These are phyloP conservation scores for Circus cinereus DNA, from an alignment of 2,797 vertebrate species.

Conservation along the genomic window DNA sequence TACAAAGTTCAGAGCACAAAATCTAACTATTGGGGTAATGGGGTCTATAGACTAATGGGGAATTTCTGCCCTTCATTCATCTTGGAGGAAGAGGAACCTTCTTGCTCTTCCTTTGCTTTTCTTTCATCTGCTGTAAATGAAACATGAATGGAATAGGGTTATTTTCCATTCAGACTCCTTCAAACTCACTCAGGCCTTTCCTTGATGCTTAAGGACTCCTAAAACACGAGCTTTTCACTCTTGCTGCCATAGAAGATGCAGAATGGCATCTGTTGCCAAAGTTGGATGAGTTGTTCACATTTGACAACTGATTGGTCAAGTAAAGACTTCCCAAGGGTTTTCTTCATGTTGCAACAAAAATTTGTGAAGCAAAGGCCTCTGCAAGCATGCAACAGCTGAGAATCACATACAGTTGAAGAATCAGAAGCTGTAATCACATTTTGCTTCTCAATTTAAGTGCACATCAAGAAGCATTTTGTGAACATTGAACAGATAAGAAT, in stretches of 20 bases:
- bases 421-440: background rate
- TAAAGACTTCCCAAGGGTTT: background rate
- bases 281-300: background rate
- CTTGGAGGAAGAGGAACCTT: background rate
- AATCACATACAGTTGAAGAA: background rate
- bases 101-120: background rate
- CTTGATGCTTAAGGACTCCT: background rate
- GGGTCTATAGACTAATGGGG: background rate
- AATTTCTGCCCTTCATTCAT: background rate
- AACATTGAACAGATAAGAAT: background rate
- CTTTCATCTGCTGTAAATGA: background rate
- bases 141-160: background rate
- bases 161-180: background rate
- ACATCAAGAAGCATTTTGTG: background rate
- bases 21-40: background rate
- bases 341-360: background rate
- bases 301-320: background rate
- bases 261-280: background rate
- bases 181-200: background rate
- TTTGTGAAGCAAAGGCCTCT: background rate
- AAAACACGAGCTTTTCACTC: background rate
- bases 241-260: background rate
- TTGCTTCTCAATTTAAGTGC: background rate
- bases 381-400: background rate
- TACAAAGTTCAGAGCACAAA: background rate